Evolutionary conservation across 2,888 invertebrate genomes (phyloP), one percentile per base, ranked within the genome.

Genomic region (Harpalus rubripes): DNA sequence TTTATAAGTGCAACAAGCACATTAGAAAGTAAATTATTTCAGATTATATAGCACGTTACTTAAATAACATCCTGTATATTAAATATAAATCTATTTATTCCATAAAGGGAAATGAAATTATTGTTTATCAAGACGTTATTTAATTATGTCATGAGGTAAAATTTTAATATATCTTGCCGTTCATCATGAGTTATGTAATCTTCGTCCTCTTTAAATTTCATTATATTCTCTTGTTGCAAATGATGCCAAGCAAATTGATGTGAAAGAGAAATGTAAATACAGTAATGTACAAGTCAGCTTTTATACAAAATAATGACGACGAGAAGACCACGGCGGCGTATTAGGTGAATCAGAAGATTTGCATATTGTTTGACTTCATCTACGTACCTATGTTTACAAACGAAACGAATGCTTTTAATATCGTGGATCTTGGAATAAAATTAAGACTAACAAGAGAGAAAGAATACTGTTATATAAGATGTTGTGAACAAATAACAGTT

Each of bases 191-290:
- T 26, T 18, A n/a, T n/a, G n/a, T n/a, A 18, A 26, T 63, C 5
- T 22, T 7, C 10, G 39, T 68, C 68, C 68, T 39, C 68, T 68
- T 68, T 41, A 68, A 68, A n/a, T n/a, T 68, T 68, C 68, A 68
- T 68, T 68, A 68, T 32, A 68, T 39, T 39, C 39, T 12, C 12
- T 26, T 39, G 32, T 68, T 32, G 39, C 39, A 68, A 68, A 68
- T 32, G 68, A 68, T 39, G 39, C 68, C n/a, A 68, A 32, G 68
- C 32, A 68, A 68, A 68, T 68, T 68, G 39, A 68, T 68, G 68
- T 68, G 32, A 68, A 68, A 68, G 68, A 68, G 68, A 68, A 68
- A 68, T 68, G 68, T 68, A 68, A 68, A 68, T 68, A 68, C 32
- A 32, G 68, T 68, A 68, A 68, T 39, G 68, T 68, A 32, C n/a